Base-by-base conservation (phyloP, 2,888 invertebrate species). In the Chironomus tentans region DNA sequence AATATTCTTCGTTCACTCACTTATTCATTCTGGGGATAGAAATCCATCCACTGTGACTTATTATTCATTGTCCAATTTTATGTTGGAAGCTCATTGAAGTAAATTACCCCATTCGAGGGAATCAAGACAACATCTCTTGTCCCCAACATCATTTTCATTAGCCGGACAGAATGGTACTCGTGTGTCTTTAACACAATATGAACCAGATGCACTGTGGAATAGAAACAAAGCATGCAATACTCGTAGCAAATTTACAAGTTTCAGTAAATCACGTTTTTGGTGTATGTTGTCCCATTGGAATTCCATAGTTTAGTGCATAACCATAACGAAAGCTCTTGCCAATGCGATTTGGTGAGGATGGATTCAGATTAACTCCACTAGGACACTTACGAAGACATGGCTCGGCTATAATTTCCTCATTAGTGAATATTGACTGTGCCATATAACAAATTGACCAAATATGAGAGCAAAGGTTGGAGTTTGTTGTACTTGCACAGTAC, bases 401-500 rank as follows among this genome's bases (percentile, higher is more conserved):
- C 78, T 89, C 89, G 0, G 92, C 92, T 75, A 81, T 82, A 77
- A 83, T 84, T 5, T 86, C 81, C 3, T 88, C 83, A 28, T 83
- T 80, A 0, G 86, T 84, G 82, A 90, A 88, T 80, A 93, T 82
- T 79, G 91, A 91, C 83, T 92, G 91, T 0, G 92, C 92, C 86
- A 92, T 89, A 83, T 90, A 92, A 82, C 92, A 93, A 78, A 92
- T 88, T 4, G 90, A 87, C 90, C 92, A 91, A 79, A 92, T 90
- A 83, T 93, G 92, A 81, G 92, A 92, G 84, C 92, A 93, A 0
- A 93, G 84, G 72, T 91, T 90, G 78, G 87, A 88, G 81, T 91
- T 90, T 3, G 88, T 87, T 3, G 89, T 89, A 79, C 89, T 88
- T 79, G 89, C 88, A 81, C 93, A 93, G 81, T 88, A 92, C 0